A percentile compares a stretch with the other conserved stretches of the same genome.
Conservation (phyloP, 1,140 invertebrate species). For the Ceratina japonica region DNA sequence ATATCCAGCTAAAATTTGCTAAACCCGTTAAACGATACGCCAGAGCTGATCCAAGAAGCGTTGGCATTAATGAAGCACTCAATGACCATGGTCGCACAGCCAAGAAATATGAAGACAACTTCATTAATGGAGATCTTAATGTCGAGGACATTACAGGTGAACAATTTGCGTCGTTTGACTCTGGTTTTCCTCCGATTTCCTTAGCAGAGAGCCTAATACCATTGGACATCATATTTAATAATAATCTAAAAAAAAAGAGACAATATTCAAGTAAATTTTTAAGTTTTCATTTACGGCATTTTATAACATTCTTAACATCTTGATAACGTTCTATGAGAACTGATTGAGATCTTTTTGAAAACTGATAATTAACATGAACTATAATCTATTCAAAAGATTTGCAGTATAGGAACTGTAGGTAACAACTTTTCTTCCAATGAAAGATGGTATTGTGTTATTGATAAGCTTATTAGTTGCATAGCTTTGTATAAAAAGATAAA, state of each 20-base stretch:
- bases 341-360: background rate
- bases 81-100: constrained; percentile 95
- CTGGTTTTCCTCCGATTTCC: constrained; percentile 39
- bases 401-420: background rate
- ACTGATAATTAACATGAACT: background rate
- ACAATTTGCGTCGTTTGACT: constrained; percentile 51
- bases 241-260: constrained; percentile 34
- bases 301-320: background rate
- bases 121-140: constrained; percentile 84
- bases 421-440: background rate
- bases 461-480: background rate
- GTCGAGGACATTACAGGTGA: constrained; percentile 50
- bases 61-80: constrained; percentile 94
- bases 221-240: constrained; percentile 67
- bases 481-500: background rate
- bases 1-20: constrained; percentile 87
- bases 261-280: background rate
- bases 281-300: background rate
- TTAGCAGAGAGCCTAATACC: constrained; percentile 50
- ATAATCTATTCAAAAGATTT: background rate
- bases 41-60: constrained; percentile 90
- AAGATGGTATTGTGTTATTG: background rate
- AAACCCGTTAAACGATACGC: constrained; percentile 88
- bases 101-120: constrained; percentile 91
- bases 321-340: background rate